These are phyloP conservation scores for Helicolenus hilgendorfi DNA, from an alignment of 2,797 vertebrate genomes.

Conservation along the genomic window DNA sequence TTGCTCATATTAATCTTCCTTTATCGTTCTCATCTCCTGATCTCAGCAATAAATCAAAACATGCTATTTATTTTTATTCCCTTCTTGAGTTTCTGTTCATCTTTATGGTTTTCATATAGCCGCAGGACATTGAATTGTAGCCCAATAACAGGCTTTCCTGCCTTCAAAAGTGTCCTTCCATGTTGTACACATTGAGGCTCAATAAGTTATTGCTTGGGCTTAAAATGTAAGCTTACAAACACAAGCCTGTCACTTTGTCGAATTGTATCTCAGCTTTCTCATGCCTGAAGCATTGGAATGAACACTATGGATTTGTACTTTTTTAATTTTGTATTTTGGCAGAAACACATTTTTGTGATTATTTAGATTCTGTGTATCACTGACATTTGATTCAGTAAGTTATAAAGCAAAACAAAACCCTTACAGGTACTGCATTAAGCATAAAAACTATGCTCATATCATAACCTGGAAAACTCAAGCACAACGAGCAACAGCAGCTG, in stretches of 20 bases:
- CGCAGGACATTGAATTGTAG: neutral
- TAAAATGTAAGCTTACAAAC: neutral
- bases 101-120: neutral
- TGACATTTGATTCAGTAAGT: neutral
- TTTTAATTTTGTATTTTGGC: neutral
- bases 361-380: neutral
- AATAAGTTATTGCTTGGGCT: neutral
- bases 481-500: too few relatives aligned
- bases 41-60: slow-evolving; percentile 11
- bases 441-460: too few relatives aligned
- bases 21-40: neutral
- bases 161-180: neutral
- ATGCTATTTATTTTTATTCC: neutral
- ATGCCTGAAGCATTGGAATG: neutral
- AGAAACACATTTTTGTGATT: neutral
- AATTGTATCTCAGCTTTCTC: neutral
- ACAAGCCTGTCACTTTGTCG: neutral
- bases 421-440: too few relatives aligned
- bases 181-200: neutral
- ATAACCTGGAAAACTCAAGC: too few relatives aligned
- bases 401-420: too few relatives aligned
- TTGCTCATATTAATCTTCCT: neutral
- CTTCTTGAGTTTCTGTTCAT: slow-evolving; percentile 4
- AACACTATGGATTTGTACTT: neutral
- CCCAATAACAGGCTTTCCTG: neutral